A percentile compares a stretch with the other conserved stretches of the same genome.
These are phyloP conservation scores for human (Homo sapiens) DNA, from an alignment of 2,113 vertebrate genomes.

Conservation along the genomic window GRCh38 chr14:99874501-99875000, in stretches of 20 bases:
- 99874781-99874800: not conserved
- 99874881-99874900: constrained; percentile 68
- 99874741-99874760: not conserved
- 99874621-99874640: constrained; percentile 68
- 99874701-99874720: not conserved
- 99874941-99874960: constrained; percentile 85
- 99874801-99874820: constrained; percentile 21
- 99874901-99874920: constrained; percentile 81
- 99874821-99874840: constrained; percentile 56
- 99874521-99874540: not conserved
- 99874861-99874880: constrained; percentile 34
- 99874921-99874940: constrained; percentile 80
- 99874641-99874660: constrained; percentile 16
- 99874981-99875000: constrained; percentile 85
- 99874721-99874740: constrained; percentile 38
- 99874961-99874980: constrained; percentile 84
- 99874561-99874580: constrained; percentile 14
- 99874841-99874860: constrained; percentile 54
- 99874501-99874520: not conserved
- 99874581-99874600: constrained; percentile 66
- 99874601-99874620: constrained; percentile 59
- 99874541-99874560: not conserved
- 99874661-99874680: constrained; percentile 33
- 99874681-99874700: not conserved
- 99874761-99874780: not conserved